Evolutionary conservation across 1,140 invertebrate genomes (phyloP).

Genomic region (Brachionus calyciflorus): DNA sequence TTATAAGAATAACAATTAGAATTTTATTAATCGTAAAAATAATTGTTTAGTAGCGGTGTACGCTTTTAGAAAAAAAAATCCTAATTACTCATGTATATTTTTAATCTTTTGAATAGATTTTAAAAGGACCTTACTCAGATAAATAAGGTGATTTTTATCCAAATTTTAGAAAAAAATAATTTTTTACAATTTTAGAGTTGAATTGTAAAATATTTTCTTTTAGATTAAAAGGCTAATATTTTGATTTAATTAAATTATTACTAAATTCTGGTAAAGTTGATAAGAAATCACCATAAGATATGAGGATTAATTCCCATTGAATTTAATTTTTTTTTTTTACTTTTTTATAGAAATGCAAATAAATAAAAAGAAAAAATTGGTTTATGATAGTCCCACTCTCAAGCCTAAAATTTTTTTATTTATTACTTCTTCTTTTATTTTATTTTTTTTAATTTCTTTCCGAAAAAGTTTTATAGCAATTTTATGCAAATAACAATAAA

Average conservation of each 20-base stretch:
- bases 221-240: slow-evolving; percentile 7
- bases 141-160: too few species aligned
- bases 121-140: too few species aligned
- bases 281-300: background rate
- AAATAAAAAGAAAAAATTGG: background rate
- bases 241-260: background rate
- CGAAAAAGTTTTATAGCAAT: slow-evolving; percentile 8
- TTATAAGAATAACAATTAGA: too few species aligned
- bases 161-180: too few species aligned
- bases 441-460: background rate
- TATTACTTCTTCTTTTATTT: background rate
- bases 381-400: slow-evolving; percentile 1
- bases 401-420: background rate
- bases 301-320: too few species aligned
- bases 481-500: slow-evolving; percentile 43
- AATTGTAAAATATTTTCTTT: background rate
- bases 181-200: too few species aligned
- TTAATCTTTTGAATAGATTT: too few species aligned
- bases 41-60: too few species aligned
- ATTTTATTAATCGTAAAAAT: too few species aligned
- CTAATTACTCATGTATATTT: too few species aligned
- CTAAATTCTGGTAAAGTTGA: background rate
- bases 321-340: background rate
- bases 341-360: background rate
- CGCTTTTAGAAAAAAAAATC: too few species aligned